Evolutionary conservation across 2,113 vertebrate genomes (phyloP).

Genomic region (Amazona vittata): DNA sequence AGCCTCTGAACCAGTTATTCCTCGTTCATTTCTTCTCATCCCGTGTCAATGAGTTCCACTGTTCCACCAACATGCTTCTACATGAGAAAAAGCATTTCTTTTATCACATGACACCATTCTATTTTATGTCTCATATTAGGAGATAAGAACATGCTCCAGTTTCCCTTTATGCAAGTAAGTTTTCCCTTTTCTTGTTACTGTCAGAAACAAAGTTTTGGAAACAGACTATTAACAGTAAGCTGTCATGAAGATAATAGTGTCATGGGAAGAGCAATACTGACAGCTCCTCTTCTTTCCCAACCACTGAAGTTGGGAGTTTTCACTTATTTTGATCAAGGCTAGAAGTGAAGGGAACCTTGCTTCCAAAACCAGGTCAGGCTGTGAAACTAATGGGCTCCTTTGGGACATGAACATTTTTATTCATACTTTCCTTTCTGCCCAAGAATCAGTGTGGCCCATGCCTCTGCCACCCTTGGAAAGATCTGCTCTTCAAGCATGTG

Average conservation of each 20-base stretch:
- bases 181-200: background rate
- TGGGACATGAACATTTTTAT: background rate
- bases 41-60: background rate
- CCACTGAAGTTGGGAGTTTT: slow-evolving; percentile 15
- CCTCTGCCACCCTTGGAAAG: background rate
- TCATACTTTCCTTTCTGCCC: background rate
- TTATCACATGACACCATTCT: background rate
- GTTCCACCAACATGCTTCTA: background rate
- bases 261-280: background rate
- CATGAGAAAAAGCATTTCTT: background rate
- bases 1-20: background rate
- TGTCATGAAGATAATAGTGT: background rate
- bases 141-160: background rate
- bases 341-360: background rate
- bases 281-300: slow-evolving; percentile 17
- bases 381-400: slow-evolving; percentile 55
- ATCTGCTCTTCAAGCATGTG: background rate
- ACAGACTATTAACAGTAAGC: slow-evolving; percentile 6
- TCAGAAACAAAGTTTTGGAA: slow-evolving; percentile 31
- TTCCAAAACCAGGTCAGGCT: slow-evolving; percentile 50
- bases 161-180: background rate
- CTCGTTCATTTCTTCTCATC: background rate
- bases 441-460: background rate
- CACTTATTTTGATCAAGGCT: slow-evolving; percentile 42
- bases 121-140: background rate